Percentiles rank a stretch among this genome's conserved stretches.
These are phyloP conservation scores for Scalopus aquaticus DNA, from an alignment of 2,113 vertebrate species.

Conservation along the genomic window DNA sequence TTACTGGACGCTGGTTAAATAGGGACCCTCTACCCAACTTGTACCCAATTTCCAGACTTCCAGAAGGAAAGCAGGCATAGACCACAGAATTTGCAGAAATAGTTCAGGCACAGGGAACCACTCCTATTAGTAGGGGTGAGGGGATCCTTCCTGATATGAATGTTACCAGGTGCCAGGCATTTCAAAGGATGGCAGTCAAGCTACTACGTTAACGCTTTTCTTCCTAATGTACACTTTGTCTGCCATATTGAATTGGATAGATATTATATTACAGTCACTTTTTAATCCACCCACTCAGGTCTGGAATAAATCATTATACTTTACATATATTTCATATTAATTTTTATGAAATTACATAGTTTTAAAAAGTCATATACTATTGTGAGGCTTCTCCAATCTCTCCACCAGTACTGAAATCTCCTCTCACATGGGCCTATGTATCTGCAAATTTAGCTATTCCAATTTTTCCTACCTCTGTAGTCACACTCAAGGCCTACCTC, in stretches of 20 bases:
- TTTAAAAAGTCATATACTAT: slow-evolving; percentile 7
- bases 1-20: not conserved
- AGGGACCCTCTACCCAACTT: not conserved
- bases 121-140: not conserved
- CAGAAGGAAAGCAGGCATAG: not conserved
- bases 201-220: not conserved
- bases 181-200: not conserved
- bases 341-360: not conserved
- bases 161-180: not conserved
- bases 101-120: not conserved
- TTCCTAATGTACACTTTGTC: not conserved
- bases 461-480: not conserved
- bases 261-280: not conserved
- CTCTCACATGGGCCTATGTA: not conserved
- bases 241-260: not conserved
- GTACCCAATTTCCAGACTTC: not conserved
- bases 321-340: not conserved
- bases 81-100: not conserved
- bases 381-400: not conserved
- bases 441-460: not conserved
- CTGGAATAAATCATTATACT: not conserved
- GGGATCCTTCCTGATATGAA: slow-evolving; percentile 5
- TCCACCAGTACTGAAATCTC: not conserved
- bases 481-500: not conserved
- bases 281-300: not conserved